Evolutionary conservation across 2,888 invertebrate genomes (phyloP).

Genomic region (Acrobasis repandana): DNA sequence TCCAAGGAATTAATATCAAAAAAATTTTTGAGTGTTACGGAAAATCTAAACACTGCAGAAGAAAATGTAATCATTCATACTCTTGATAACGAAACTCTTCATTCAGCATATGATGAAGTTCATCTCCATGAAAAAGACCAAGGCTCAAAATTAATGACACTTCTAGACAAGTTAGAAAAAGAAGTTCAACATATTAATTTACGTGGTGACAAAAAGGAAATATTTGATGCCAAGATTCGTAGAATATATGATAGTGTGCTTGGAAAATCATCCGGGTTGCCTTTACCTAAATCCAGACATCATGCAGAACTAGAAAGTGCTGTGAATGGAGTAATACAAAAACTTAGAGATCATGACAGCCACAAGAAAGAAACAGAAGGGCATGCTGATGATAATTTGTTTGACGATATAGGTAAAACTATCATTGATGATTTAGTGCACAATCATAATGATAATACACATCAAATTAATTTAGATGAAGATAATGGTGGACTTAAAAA

Average conservation of each 20-base stretch:
- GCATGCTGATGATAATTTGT: background rate
- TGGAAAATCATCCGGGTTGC: conserved; percentile 33
- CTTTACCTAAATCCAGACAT: background rate
- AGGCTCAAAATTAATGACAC: conserved; percentile 52
- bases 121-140: conserved; percentile 18
- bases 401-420: conserved; percentile 2
- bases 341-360: background rate
- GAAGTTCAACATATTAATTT: conserved; percentile 58
- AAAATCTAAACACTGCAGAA: conserved; percentile 37
- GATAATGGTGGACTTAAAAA: background rate
- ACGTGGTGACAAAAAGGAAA: conserved; percentile 49
- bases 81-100: conserved; percentile 36
- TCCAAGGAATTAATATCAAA: background rate
- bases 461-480: background rate
- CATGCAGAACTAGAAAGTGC: background rate
- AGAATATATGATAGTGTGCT: conserved; percentile 58
- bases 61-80: conserved; percentile 39
- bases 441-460: conserved; percentile 1
- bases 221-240: conserved; percentile 60
- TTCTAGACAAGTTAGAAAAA: conserved; percentile 59
- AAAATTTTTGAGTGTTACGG: background rate
- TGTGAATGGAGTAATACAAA: background rate
- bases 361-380: background rate
- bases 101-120: conserved; percentile 11
- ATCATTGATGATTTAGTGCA: conserved; percentile 2